A percentile compares a stretch with the other conserved stretches of the same genome.
Conservation (phyloP, 1,140 invertebrate genomes). For the Musca vetustissima region DNA sequence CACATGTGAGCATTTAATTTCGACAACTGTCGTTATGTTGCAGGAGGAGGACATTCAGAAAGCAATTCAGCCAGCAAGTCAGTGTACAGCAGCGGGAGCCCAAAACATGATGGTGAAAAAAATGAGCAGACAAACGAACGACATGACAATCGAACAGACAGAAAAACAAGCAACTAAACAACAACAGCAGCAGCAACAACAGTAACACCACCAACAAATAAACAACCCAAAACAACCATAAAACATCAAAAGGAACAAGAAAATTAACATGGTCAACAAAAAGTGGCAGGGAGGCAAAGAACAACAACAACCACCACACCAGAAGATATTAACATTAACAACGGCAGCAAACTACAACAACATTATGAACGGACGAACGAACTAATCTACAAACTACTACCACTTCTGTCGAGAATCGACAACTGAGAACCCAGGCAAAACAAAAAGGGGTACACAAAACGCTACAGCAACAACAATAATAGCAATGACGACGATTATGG, state of each 20-base stretch:
- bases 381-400: too few species aligned
- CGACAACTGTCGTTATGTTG: constrained; percentile 12
- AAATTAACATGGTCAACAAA: constrained; percentile 24
- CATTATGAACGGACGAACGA: too few species aligned
- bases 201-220: not conserved
- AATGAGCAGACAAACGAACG: not conserved
- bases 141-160: constrained; percentile 18
- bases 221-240: constrained; percentile 8
- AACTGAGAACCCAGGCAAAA: not conserved
- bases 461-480: too few species aligned
- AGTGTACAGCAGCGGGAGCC: constrained; percentile 12
- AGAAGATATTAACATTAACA: not conserved
- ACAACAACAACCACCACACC: not conserved
- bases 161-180: constrained; percentile 2
- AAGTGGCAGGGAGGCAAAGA: not conserved
- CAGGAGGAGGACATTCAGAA: not conserved
- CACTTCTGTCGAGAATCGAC: not conserved
- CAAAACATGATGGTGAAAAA: constrained; percentile 3
- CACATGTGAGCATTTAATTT: constrained; percentile 24
- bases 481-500: too few species aligned
- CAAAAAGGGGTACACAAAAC: not conserved
- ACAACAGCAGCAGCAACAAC: not conserved
- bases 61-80: too few species aligned
- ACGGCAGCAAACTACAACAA: too few species aligned
- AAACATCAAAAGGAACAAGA: constrained; percentile 23